phyloP scores from a whole-genome alignment of 2,797 vertebrate species.

The Sebastes diploproa region DNA sequence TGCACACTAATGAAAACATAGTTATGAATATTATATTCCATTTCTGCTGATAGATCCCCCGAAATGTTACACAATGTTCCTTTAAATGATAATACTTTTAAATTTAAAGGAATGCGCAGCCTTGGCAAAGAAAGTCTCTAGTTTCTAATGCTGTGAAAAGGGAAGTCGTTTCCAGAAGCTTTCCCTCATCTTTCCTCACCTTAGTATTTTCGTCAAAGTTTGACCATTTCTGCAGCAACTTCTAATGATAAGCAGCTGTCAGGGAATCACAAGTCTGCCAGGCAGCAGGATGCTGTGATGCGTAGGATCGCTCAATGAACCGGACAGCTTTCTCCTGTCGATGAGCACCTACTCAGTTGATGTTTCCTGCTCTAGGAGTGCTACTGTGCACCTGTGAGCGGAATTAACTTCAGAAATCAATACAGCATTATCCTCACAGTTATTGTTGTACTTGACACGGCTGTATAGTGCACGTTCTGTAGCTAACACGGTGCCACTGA shows the following conservation, averaged over 20 bases:
- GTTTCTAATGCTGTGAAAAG: background rate
- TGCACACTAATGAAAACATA: too few species aligned
- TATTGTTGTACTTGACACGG: background rate
- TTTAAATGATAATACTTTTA: too few species aligned
- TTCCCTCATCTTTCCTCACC: background rate
- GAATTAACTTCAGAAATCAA: background rate
- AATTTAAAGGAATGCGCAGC: background rate
- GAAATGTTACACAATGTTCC: too few species aligned
- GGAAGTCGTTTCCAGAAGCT: background rate
- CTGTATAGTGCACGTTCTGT: fast-evolving
- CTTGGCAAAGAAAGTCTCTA: background rate
- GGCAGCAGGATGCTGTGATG: background rate
- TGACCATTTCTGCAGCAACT: background rate
- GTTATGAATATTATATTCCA: too few species aligned
- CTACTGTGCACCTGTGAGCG: background rate
- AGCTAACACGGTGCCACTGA: background rate
- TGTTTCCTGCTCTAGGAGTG: background rate
- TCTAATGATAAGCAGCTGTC: background rate
- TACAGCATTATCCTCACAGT: background rate
- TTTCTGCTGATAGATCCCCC: too few species aligned
- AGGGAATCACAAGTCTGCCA: background rate
- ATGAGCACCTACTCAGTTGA: background rate
- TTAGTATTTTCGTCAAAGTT: background rate
- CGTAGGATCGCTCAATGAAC: background rate
- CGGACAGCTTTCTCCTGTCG: slow-evolving; percentile 11